Evolutionary conservation across 2,113 vertebrate genomes (phyloP).

Genomic region (Bungarus multicinctus): DNA sequence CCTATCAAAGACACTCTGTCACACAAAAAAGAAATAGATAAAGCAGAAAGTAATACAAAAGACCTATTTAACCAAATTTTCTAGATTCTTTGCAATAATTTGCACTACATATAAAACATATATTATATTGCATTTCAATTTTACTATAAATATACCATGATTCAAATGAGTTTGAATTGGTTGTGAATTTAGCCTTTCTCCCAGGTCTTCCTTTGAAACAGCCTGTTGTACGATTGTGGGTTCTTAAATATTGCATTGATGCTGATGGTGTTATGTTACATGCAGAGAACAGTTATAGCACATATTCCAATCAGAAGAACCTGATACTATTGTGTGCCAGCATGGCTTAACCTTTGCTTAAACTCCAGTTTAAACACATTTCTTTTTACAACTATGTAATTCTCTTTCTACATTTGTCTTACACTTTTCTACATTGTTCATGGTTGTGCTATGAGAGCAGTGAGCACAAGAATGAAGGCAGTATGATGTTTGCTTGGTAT

Average conservation of each 20-base stretch:
- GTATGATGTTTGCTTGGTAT: not conserved
- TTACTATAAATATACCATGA: too few species aligned
- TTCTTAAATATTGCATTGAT: not conserved
- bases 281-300: constrained; percentile 12
- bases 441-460: not conserved
- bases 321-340: not conserved
- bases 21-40: not conserved
- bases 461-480: not conserved
- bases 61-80: constrained; percentile 33
- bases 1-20: constrained; percentile 32
- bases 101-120: not conserved
- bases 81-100: constrained; percentile 23
- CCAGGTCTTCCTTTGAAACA: not conserved
- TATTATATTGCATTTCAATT: too few species aligned
- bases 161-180: too few species aligned
- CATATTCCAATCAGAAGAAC: constrained; percentile 7
- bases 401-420: not conserved
- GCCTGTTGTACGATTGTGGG: not conserved
- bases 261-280: constrained; percentile 5
- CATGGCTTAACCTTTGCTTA: not conserved
- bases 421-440: not conserved
- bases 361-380: not conserved
- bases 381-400: not conserved
- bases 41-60: not conserved
- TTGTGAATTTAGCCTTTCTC: too few species aligned